Evolutionary conservation across 2,888 invertebrate species (phyloP).

Genomic region (Ctenicera cuprea): DNA sequence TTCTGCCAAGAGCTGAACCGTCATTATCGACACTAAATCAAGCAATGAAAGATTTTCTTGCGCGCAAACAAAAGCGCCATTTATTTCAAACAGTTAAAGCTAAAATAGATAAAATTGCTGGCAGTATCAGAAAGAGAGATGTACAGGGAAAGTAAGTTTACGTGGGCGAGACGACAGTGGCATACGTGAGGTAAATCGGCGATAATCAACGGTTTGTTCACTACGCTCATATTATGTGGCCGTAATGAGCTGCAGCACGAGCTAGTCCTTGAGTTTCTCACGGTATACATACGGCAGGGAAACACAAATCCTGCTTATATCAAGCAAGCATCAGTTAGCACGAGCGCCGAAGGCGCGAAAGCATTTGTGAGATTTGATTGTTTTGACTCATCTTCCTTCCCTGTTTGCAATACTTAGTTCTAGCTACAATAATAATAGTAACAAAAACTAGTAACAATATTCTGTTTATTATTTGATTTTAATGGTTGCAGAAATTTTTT

Average conservation of each 20-base stretch:
- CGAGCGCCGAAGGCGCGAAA: slow-evolving; percentile 41
- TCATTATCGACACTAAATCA: slow-evolving; percentile 48
- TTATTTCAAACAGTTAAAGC: not conserved
- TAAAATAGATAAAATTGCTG: not conserved
- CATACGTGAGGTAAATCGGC: slow-evolving; percentile 32
- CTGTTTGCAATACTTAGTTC: not conserved
- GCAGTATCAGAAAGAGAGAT: slow-evolving; percentile 2
- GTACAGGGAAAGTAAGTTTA: not conserved
- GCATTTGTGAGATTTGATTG: slow-evolving; percentile 23
- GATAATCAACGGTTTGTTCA: slow-evolving; percentile 19
- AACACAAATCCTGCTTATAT: slow-evolving; percentile 47
- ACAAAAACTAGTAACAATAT: too few relatives aligned
- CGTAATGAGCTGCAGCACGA: slow-evolving; percentile 56
- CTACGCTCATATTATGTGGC: slow-evolving; percentile 41
- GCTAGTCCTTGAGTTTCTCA: slow-evolving; percentile 54
- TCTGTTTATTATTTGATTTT: too few relatives aligned
- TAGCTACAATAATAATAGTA: too few relatives aligned
- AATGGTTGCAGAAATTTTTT: too few relatives aligned
- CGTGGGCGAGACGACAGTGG: slow-evolving; percentile 18
- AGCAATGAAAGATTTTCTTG: slow-evolving; percentile 30
- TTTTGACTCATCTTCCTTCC: slow-evolving; percentile 24
- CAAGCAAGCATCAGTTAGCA: slow-evolving; percentile 38
- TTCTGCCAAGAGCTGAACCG: slow-evolving; percentile 22
- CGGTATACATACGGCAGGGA: slow-evolving; percentile 46
- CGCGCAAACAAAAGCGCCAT: slow-evolving; percentile 18